Base-by-base conservation (phyloP, 1,140 invertebrate species). In the Cydia strobilella region DNA sequence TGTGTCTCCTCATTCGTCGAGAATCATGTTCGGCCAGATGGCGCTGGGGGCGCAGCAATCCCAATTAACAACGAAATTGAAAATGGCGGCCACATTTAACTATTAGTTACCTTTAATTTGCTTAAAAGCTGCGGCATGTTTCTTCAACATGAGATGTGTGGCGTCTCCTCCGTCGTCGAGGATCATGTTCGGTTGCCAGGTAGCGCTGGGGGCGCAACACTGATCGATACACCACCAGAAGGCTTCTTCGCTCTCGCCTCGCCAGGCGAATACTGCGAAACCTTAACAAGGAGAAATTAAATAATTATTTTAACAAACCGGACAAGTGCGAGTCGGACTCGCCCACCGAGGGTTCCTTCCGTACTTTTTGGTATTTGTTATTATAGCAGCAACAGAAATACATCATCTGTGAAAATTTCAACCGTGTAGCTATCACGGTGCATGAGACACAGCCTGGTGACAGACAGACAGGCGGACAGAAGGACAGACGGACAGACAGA, bases 171-270 rank as follows among this genome's bases (percentile, higher is more conserved):
- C 99, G 91, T 99, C 99, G 91, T 99, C 98, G 71, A 99, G 91
- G 82, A 99, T 99, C 98, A 99, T 98, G 90, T 99, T 99, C n/a
- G 98, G 98, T 84, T 45, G 42, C 42, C 42, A 45, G 42, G 96
- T 96, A 80, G 98, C 97, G 0, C 98, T 97, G 0, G 97, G 96
- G 77, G 97, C 96, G 35, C 99, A 96, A 91, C 90, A 92, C 84
- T 97, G 97, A 91, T 99, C 98, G 77, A 99, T 99, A 85, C 98
- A 99, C 98, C 98, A 99, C 98, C 98, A 99, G 93, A 99, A 99
- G 88, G 99, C 98, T 87, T 99, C 98, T 89, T 99, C 98, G 3
- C 97, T 97, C 93, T 99, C 98, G 0, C 97, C 98, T 71, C 98
- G 96, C 98, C 98, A 99, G 2, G 98, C 97, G 93, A 98, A 99